Base-by-base conservation (phyloP, 2,113 vertebrate genomes). In the Silurus glanis region DNA sequence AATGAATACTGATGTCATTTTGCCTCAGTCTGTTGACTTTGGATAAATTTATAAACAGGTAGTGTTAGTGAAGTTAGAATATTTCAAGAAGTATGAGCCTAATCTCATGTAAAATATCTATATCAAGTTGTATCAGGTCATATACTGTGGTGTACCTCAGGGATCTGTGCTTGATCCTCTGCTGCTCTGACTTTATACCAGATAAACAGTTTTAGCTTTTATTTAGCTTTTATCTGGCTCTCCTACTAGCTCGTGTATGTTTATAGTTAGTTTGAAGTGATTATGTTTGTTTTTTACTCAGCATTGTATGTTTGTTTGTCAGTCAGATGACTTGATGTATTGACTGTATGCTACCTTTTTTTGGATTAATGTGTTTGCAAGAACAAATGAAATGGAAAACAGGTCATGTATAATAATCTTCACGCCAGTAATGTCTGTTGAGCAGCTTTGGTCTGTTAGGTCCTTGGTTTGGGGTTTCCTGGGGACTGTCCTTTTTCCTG, bases 401-500 rank as follows among this genome's bases (percentile, higher is more conserved):
- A 37, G 1, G 12, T 28, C 0, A 16, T 28, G n/a, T 58, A 79
- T 28, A 55, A n/a, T 53, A 76, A 25, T 55, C 13, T 55, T 53
- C 53, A 55, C 0, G 16, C 19, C 8, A 25, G 74, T 76, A 4
- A 19, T 51, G 9, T 61, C 28, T 59, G 23, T 37, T 55, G 2
- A 13, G 23, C 61, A 51, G 62, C 62, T 25, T 83, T 3, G 23
- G 53, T 45, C 2, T 78, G 75, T 25, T 6, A 72, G 16, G 59
- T 47, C 47, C 64, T 80, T 82, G 59, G 58, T 58, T 79, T 82
- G 49, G 8, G 9, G 12, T 89, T 88, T 82, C 51, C 71, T 58
- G 58, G 75, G 88, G 55, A 72, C 51, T 66, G 80, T 90, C 9
- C n/a, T 89, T 79, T 90, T 91, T 93, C 92, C 93, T 94, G 91